Conservation (phyloP, 1,140 invertebrate species). For the Leptinotarsa defecta region DNA sequence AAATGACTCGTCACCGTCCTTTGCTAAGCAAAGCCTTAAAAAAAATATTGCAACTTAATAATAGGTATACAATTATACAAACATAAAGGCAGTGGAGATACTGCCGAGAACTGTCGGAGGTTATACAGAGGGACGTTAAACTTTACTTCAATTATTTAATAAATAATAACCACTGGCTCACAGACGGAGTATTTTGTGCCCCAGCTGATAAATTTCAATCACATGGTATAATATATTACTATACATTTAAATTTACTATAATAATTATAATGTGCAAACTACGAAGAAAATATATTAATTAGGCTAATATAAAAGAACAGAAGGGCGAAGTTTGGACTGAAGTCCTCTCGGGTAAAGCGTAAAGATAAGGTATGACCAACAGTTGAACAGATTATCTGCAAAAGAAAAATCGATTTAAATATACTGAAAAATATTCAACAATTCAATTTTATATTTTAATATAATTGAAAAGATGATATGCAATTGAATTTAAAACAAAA, state of each 20-base stretch:
- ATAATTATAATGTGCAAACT: constrained; percentile 49
- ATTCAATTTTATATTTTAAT: too few species aligned
- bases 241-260: constrained; percentile 45
- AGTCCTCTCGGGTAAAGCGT: constrained; percentile 47
- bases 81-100: constrained; percentile 28
- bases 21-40: constrained; percentile 46
- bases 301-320: constrained; percentile 44
- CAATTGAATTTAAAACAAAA: too few species aligned
- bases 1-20: constrained; percentile 40
- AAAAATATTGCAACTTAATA: constrained; percentile 25
- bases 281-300: constrained; percentile 46
- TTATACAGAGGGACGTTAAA: constrained; percentile 23
- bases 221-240: constrained; percentile 45
- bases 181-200: constrained; percentile 38
- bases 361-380: constrained; percentile 41
- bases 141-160: constrained; percentile 25
- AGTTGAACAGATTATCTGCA: constrained; percentile 42
- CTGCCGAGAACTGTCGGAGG: constrained; percentile 21
- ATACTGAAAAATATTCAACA: neutral
- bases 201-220: constrained; percentile 42
- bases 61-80: constrained; percentile 36
- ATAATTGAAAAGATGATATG: too few species aligned
- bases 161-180: constrained; percentile 35
- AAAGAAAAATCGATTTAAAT: constrained; percentile 21
- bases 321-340: constrained; percentile 40